Base-by-base conservation (phyloP, 2,888 invertebrate genomes). In the Cecidostiba fungosa region DNA sequence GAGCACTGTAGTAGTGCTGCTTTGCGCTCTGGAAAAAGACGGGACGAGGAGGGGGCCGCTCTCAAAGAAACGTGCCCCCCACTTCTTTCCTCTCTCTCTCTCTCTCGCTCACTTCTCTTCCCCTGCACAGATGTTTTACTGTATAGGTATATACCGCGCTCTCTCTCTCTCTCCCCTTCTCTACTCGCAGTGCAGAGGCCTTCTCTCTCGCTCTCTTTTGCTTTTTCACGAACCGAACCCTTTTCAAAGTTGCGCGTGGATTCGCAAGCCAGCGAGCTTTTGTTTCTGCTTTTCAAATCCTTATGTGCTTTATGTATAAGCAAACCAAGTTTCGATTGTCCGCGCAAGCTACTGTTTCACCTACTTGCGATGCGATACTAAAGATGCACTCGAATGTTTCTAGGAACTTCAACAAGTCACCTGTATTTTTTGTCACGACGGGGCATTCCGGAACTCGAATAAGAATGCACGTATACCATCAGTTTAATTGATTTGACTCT, bases 21-120 rank as follows among this genome's bases (percentile, higher is more conserved):
- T 16, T 3, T 32, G 26, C 59, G 54, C n/a, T 54, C 50, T 23
- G 36, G 72, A 73, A 77, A 32, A 77, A 77, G 76, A n/a, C 26
- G 66, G 3, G 72, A 54, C 19, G 36, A 54, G 80, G 32, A 54
- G 70, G 72, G 70, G 70, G 70, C 12, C 62, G 29, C 62, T 66
- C 62, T 66, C 62, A 72, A 72, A 72, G 72, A 72, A 72, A 72
- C 72, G 39, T 72, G 39, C 39, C 36, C 72, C 72, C 29, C 36
- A 77, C 39, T 50, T 50, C 50, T 50, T 50, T 26, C 66, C 47
- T 69, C 43, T 73, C 26, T 14, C 26, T 19, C 72, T 66, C 14
- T 43, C 66, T 23, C 26, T 14, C 26, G n/a, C 70, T 62, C 12
- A 39, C 66, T 36, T 4, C 36, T 39, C 32, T 23, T 59, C 36